Base-by-base conservation (phyloP, 1,140 invertebrate genomes). In the Drosophila orena region DNA sequence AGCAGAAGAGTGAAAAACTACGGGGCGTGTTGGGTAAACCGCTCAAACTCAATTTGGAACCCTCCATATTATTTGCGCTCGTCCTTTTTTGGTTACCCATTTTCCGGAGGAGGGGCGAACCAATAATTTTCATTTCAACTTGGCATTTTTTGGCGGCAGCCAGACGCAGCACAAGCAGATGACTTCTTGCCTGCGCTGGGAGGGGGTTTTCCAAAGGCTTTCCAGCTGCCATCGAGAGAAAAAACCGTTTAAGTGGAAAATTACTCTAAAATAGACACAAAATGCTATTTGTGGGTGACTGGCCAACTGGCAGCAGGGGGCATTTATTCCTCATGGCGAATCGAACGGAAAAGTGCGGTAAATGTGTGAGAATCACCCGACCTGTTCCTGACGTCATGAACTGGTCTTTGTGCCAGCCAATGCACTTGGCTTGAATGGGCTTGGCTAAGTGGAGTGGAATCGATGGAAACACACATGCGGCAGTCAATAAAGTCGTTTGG, bases 221-320 rank as follows among this genome's bases (percentile, higher is more conserved):
- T 42, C 40, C 40, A 50, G 38, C 46, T 40, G 44, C 46, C 54
- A 12, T 27, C 35, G 24, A 52, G 38, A 53, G 60, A 43, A n/a
- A 76, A 70, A 88, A 79, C 42, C 79, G 79, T 74, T 89, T 89
- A 77, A 69, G 84, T 79, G 84, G 84, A 83, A 88, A 88, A 88
- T 88, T 88, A 77, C 76, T 69, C 84, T 88, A 80, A 89, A 88
- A 88, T 88, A 88, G 84, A 89, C 84, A 83, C 84, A 79, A 88
- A 89, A 88, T 79, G 79, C 68, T 88, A 89, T 88, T 88, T 79
- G 75, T 83, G 76, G 60, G 54, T 60, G 46, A 47, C 64, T 49
- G 52, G 52, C 68, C 65, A 79, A 22, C 78, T 49, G 27, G 20
- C 54, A 61, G 61, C 56, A 46, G 62, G 66, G 49, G 42, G 24